Evolutionary conservation across 2,888 invertebrate genomes (phyloP), one percentile per base, ranked within the genome.

Genomic region (Cataglyphis rosenhaueri): DNA sequence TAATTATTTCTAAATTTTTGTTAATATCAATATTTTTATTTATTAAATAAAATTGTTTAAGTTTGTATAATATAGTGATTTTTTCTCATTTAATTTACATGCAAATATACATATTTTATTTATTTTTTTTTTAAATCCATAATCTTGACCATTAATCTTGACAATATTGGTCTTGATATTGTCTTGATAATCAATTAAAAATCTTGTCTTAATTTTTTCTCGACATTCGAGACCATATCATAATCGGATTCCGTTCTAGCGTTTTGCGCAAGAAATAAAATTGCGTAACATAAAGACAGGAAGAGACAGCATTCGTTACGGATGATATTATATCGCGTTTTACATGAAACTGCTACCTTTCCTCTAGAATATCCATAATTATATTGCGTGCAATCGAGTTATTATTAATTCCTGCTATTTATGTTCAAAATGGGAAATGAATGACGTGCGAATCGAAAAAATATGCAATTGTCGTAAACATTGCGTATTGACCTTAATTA

Each of bases 401-500:
- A 78, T 41, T 68, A 57, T 68, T 68, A 57, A 68, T 78, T 68
- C 21, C 41, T 78, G 68, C 55, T 38, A 68, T 57, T 70, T 59
- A 41, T 41, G 57, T 41, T 78, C 57, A 57, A 78, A 78, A 78
- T 57, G 70, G 57, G 32, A 78, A 78, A 70, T 78, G 57, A 78
- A 59, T 68, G 70, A 78, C 32, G 70, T 57, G 78, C 78, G 68
- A 76, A 76, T 68, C 55, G 68, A 76, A 76, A 76, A 12, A 41
- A 41, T 76, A 68, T 68, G 68, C 76, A 68, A 68, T 55, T 57
- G 29, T 68, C 68, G 57, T 78, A 70, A 70, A 59, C 68, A 57
- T 75, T 75, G 35, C 65, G 65, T 35, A 65, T 12, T 12, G 65
- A 75, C 75, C 66, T 65, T 75, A 29, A 70, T 78, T 57, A 32